These are phyloP conservation scores for Ceraclea dissimilis DNA, from an alignment of 2,888 invertebrate species.

Conservation along the genomic window DNA sequence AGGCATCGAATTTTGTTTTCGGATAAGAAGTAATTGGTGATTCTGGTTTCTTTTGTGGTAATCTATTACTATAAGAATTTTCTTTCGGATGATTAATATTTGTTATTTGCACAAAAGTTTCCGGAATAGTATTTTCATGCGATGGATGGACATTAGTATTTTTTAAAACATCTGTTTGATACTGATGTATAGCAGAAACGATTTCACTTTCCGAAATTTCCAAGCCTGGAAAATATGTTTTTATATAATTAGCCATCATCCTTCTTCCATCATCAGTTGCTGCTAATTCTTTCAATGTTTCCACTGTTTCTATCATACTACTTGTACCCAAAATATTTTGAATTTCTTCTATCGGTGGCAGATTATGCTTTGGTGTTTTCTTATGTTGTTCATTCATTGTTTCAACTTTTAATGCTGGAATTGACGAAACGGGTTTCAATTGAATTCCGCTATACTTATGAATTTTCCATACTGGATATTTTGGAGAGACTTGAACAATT, in stretches of 20 bases:
- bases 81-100: no score
- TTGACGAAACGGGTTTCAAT: slow-evolving; percentile 19
- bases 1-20: no score
- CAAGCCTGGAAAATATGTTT: slow-evolving; percentile 13
- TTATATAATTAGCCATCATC: slow-evolving; percentile 19
- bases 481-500: slow-evolving; percentile 7
- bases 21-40: no score
- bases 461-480: slow-evolving; percentile 24
- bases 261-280: slow-evolving; percentile 19
- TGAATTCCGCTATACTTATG: slow-evolving; percentile 25
- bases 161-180: neutral
- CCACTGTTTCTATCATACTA: slow-evolving; percentile 15
- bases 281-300: slow-evolving; percentile 18
- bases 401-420: slow-evolving; percentile 15
- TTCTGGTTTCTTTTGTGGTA: no score
- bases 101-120: no score
- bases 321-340: slow-evolving; percentile 19
- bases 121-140: no score
- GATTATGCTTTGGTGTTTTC: neutral
- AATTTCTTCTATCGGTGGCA: slow-evolving; percentile 16
- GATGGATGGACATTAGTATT: no score
- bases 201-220: slow-evolving; percentile 14
- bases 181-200: neutral
- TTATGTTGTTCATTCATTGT: neutral
- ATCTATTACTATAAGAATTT: no score